These are phyloP conservation scores for Myotis vivesi DNA, from an alignment of 2,797 vertebrate species.

Conservation along the genomic window DNA sequence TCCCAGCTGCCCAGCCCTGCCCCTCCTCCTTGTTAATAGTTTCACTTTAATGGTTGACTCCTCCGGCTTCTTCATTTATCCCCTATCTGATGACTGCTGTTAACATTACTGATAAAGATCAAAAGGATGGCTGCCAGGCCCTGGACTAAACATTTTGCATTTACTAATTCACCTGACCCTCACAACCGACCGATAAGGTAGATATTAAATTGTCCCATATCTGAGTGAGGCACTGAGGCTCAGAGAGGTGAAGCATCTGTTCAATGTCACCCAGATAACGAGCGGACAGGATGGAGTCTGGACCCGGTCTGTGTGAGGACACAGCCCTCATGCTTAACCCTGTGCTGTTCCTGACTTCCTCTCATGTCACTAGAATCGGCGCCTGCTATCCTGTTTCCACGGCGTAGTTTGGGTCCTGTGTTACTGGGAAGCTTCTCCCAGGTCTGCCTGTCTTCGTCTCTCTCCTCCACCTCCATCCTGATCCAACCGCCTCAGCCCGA, in stretches of 20 bases:
- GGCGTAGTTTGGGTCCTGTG: not conserved
- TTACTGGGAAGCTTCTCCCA: not conserved
- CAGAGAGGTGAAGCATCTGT: not conserved
- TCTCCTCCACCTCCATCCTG: not conserved
- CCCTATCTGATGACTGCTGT: not conserved
- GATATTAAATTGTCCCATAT: not conserved
- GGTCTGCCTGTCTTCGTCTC: not conserved
- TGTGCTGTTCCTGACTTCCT: not conserved
- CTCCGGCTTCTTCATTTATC: not conserved
- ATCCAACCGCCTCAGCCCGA: accelerated
- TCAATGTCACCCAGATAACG: not conserved
- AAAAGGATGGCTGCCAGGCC: not conserved
- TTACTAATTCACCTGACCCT: not conserved
- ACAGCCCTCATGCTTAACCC: not conserved
- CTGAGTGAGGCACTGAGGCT: not conserved
- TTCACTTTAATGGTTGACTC: not conserved
- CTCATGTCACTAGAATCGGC: not conserved
- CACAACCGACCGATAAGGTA: not conserved
- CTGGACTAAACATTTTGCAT: not conserved
- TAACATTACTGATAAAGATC: not conserved
- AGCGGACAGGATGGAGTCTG: not conserved
- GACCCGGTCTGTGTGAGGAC: not conserved
- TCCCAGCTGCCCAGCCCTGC: not conserved
- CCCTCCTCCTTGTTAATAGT: not conserved
- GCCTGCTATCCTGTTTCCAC: not conserved